A percentile compares a stretch with the other conserved stretches of the same genome.
These are phyloP conservation scores for Sycophila texana DNA, from an alignment of 2,888 invertebrate genomes.

Conservation along the genomic window DNA sequence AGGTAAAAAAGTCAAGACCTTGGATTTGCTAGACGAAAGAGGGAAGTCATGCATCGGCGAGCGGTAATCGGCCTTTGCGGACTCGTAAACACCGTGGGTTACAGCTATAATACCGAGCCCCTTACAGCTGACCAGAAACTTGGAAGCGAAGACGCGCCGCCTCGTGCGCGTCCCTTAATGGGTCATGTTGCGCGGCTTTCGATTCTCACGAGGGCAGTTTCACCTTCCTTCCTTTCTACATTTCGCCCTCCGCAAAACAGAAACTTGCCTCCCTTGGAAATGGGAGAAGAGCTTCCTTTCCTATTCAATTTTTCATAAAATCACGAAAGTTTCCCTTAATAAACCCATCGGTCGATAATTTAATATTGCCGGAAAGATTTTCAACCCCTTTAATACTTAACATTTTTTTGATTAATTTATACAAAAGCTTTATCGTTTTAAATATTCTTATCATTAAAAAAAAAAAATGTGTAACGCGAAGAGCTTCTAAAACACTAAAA, in stretches of 20 bases:
- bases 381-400: too few relatives aligned
- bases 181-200: constrained; percentile 65
- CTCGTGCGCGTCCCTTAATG: constrained; percentile 63
- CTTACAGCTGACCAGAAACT: constrained; percentile 65
- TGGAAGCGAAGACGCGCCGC: constrained; percentile 59
- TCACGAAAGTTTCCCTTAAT: background rate
- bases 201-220: constrained; percentile 63
- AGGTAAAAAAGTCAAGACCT: constrained; percentile 26
- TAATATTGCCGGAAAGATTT: too few relatives aligned
- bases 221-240: constrained; percentile 35
- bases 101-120: constrained; percentile 65
- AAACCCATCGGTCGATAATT: too few relatives aligned
- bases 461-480: background rate
- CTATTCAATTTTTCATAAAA: background rate
- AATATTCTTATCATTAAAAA: too few relatives aligned
- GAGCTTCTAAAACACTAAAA: constrained; percentile 21
- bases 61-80: constrained; percentile 70
- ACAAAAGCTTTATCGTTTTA: background rate
- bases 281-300: background rate
- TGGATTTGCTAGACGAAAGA: constrained; percentile 4
- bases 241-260: background rate
- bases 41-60: constrained; percentile 46
- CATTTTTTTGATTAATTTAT: background rate
- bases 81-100: constrained; percentile 69
- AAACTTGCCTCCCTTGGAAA: background rate